Conservation (phyloP, 2,888 invertebrate genomes). For the Nephrotoma appendiculata region DNA sequence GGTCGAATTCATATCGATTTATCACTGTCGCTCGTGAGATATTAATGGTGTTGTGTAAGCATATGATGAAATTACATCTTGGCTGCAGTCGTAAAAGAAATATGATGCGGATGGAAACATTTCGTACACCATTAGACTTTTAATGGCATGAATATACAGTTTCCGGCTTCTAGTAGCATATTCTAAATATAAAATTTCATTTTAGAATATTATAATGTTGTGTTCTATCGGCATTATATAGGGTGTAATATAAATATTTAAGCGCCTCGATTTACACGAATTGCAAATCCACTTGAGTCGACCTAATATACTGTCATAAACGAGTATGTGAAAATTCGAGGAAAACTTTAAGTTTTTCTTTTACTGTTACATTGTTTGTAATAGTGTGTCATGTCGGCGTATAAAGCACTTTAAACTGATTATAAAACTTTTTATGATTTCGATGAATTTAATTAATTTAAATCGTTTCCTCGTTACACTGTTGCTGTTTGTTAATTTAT, state of each 20-base stretch:
- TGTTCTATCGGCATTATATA: not conserved
- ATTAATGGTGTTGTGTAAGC: not conserved
- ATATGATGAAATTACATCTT: not conserved
- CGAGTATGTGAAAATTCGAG: not conserved
- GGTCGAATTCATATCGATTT: not conserved
- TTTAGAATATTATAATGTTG: not conserved
- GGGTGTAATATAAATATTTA: not conserved
- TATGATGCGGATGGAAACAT: not conserved
- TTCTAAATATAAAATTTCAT: not conserved
- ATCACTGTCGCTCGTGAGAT: not conserved
- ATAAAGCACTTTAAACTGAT: not conserved
- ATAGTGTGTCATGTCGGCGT: not conserved
- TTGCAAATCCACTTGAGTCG: not conserved
- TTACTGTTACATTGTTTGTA: not conserved
- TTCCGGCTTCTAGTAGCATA: not conserved
- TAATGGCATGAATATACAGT: not conserved
- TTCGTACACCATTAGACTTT: not conserved
- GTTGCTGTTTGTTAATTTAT: not conserved
- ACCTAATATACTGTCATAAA: not conserved
- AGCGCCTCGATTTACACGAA: not conserved
- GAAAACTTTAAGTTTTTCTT: not conserved
- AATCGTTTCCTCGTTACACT: not conserved
- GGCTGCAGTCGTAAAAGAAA: not conserved
- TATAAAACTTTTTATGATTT: not conserved
- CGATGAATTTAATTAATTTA: not conserved